phyloP scores from a whole-genome alignment of 2,113 vertebrate species.

The Panurus biarmicus region DNA sequence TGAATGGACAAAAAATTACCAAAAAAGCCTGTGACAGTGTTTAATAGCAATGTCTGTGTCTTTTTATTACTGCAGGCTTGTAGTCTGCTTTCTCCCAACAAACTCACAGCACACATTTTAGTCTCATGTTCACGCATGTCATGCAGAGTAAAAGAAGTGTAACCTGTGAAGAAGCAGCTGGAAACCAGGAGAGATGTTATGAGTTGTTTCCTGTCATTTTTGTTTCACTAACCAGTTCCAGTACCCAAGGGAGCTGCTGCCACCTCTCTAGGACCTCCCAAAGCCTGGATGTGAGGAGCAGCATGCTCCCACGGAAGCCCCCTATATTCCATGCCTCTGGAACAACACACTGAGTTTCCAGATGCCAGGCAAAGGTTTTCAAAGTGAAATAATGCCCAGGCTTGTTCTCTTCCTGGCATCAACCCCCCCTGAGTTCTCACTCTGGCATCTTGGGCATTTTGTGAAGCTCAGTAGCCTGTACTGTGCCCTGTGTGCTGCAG shows the following conservation, averaged over 20 bases:
- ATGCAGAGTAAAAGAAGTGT: not conserved
- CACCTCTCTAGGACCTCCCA: not conserved
- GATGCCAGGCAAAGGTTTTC: not conserved
- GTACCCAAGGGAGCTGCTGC: not conserved
- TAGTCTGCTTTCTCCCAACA: not conserved
- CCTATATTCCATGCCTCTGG: not conserved
- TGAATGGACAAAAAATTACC: not conserved
- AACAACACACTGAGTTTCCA: not conserved
- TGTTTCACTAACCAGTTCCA: not conserved
- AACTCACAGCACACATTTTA: not conserved
- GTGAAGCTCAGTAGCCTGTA: not conserved
- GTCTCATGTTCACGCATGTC: not conserved
- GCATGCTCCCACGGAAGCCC: not conserved
- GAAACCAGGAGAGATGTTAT: not conserved
- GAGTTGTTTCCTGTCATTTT: not conserved
- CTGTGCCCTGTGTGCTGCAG: not conserved
- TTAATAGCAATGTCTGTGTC: not conserved
- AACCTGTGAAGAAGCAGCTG: not conserved
- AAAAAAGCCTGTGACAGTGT: not conserved
- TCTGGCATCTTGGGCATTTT: not conserved
- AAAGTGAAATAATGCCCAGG: not conserved
- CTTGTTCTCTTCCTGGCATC: constrained; percentile 21
- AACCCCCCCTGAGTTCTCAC: not conserved
- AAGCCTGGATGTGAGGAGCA: not conserved
- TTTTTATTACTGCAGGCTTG: not conserved